A percentile compares a stretch with the other conserved stretches of the same genome.
Evolutionary conservation across 2,797 vertebrate species (phyloP).

Genomic region (Amblyopsis hoosieri): DNA sequence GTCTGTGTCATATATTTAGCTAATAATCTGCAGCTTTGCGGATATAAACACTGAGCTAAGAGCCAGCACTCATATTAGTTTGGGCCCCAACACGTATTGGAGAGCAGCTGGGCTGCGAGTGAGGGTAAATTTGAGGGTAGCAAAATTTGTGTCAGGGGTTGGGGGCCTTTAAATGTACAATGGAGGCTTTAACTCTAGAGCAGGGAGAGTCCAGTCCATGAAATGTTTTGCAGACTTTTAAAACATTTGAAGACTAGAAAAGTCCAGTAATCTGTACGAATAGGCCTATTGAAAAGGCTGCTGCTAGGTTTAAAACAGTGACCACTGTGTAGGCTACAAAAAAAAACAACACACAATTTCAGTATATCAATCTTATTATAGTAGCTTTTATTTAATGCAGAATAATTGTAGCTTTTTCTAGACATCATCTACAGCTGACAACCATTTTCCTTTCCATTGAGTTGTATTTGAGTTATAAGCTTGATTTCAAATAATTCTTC

Average conservation of each 20-base stretch:
- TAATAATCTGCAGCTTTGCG: constrained; percentile 16
- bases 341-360: constrained; percentile 19
- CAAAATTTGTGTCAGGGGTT: constrained; percentile 62
- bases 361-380: constrained; percentile 24
- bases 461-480: no score
- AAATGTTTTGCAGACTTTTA: constrained; percentile 60
- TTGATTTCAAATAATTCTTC: constrained; percentile 21
- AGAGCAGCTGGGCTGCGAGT: constrained; percentile 35
- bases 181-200: constrained; percentile 58
- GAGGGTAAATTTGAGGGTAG: constrained; percentile 18
- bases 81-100: constrained; percentile 47
- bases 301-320: constrained; percentile 27
- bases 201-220: constrained; percentile 54
- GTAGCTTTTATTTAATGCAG: constrained; percentile 9
- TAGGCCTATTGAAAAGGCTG: constrained; percentile 34
- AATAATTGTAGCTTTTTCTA: constrained; percentile 9
- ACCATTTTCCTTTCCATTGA: not conserved
- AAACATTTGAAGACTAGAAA: constrained; percentile 44
- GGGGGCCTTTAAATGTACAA: constrained; percentile 61
- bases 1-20: constrained; percentile 17
- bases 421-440: not conserved
- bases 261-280: constrained; percentile 35
- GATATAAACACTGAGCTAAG: constrained; percentile 24
- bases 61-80: constrained; percentile 48
- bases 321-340: constrained; percentile 13